Evolutionary conservation across 2,797 vertebrate species (phyloP).

Genomic region (Melanotaenia parkinsoni): DNA sequence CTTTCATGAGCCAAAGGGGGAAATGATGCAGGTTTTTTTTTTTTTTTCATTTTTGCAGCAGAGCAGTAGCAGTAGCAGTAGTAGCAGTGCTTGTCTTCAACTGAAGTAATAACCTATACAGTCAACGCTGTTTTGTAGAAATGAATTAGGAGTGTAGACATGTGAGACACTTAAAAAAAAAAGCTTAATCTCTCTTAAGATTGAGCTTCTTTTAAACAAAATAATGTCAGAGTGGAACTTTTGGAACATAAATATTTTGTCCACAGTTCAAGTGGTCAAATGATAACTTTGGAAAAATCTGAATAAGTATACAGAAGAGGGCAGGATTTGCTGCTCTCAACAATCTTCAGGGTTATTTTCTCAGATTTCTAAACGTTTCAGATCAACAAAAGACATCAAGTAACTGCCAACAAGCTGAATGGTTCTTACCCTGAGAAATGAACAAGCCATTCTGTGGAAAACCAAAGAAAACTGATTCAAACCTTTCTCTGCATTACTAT

Average conservation of each 20-base stretch:
- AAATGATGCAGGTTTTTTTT: not conserved
- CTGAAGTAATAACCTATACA: not conserved
- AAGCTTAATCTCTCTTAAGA: conserved; percentile 1
- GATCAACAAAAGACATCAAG: not conserved
- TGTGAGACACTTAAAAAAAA: conserved; percentile 3
- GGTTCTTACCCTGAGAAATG: not conserved
- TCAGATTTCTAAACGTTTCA: conserved; percentile 1
- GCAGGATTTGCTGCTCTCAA: not conserved
- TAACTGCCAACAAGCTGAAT: not conserved
- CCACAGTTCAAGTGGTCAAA: not conserved
- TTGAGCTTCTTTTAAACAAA: conserved; percentile 3
- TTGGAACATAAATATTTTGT: conserved; percentile 12
- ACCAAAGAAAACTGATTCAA: not conserved
- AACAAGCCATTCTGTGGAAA: conserved; percentile 2
- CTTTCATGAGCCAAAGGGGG: not conserved
- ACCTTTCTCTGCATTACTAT: not conserved
- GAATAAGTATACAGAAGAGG: not conserved
- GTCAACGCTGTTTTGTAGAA: conserved; percentile 9
- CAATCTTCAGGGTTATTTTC: not conserved
- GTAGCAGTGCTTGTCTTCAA: conserved; percentile 5
- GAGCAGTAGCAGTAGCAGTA: too few relatives aligned
- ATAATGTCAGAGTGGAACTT: not conserved
- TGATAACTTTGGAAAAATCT: not conserved
- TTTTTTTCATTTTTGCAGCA: not conserved
- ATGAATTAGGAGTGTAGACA: not conserved